Base-by-base conservation (phyloP, 2,113 vertebrate genomes). In the Cettia cetti region DNA sequence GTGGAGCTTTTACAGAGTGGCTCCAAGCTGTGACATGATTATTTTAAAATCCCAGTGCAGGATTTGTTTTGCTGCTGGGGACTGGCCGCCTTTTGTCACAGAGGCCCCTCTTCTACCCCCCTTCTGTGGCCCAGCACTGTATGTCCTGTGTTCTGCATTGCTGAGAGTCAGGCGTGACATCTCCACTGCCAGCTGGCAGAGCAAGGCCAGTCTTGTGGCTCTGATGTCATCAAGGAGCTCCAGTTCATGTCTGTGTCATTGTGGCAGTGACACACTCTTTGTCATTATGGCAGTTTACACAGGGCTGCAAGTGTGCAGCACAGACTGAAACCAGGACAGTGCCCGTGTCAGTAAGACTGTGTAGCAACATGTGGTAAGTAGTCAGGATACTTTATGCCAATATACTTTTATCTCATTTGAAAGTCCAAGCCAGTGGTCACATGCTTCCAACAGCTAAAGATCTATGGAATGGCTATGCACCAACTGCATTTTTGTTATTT, bases 71-170 rank as follows among this genome's bases (percentile, higher is more conserved):
- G 27, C 19, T 68, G 17, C n/a, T 40, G 42, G 56, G 83, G 52
- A 39, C 13, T 6, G 27, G 24, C 27, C 7, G 35, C 14, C 21
- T 53, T 89, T 78, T 49, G 35, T 87, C 63, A 44, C 27, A 60
- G n/a, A 60, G 26, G 37, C 15, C 40, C 4, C 16, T n/a, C 5
- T 52, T 76, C 61, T 45, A 30, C 17, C 18, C 15, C 16, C 3
- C 6, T 31, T 61, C 86, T 57, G 9, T 3, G 2, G 10, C 26
- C 13, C 45, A 53, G 49, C 33, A 24, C 31, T 0, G 0, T 28
- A 47, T 0, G 0, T n/a, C 42, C 23, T 75, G 33, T 28, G 24
- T 15, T 37, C 65, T 63, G 33, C 31, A 23, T 8, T 1, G 0
- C 63, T 12, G 21, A 20, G 33, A 78, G 76, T 40, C 64, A 85